Evolutionary conservation across 2,888 invertebrate species (phyloP).

Genomic region (Andrena praecox): DNA sequence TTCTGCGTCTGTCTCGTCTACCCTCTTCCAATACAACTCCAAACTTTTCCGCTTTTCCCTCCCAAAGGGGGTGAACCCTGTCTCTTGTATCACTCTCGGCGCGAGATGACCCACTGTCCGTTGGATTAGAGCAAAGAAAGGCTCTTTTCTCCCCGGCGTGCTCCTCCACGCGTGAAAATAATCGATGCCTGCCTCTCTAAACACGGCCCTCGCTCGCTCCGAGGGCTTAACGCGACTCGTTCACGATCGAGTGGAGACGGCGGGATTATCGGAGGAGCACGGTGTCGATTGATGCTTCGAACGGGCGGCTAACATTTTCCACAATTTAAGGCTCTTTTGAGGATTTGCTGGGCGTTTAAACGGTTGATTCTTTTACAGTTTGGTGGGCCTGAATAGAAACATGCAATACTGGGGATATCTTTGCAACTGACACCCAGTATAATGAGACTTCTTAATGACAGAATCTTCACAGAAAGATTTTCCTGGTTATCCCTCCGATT

Average conservation of each 20-base stretch:
- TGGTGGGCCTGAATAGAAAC: neutral
- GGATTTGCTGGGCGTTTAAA: neutral
- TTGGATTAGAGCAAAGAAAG: conserved; percentile 43
- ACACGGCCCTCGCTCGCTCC: conserved; percentile 16
- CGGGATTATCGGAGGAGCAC: conserved; percentile 11
- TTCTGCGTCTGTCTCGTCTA: conserved; percentile 1
- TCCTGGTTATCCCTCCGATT: too few species aligned
- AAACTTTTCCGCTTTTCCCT: conserved; percentile 27
- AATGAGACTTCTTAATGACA: too few species aligned
- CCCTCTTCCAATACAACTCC: neutral
- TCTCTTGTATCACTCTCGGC: conserved; percentile 22
- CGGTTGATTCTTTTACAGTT: neutral
- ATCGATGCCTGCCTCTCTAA: conserved; percentile 56
- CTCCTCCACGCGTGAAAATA: conserved; percentile 78
- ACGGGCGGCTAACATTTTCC: neutral
- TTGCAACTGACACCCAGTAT: too few species aligned
- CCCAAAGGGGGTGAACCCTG: neutral
- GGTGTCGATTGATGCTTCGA: neutral
- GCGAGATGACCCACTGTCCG: conserved; percentile 69
- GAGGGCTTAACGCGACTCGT: conserved; percentile 25
- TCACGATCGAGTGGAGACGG: conserved; percentile 28
- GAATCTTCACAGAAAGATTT: too few species aligned
- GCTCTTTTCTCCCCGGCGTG: conserved; percentile 54
- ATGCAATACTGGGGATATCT: neutral
- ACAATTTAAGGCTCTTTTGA: neutral